phyloP scores from a whole-genome alignment of 2,797 vertebrate species.

The Rallus crepitans region DNA sequence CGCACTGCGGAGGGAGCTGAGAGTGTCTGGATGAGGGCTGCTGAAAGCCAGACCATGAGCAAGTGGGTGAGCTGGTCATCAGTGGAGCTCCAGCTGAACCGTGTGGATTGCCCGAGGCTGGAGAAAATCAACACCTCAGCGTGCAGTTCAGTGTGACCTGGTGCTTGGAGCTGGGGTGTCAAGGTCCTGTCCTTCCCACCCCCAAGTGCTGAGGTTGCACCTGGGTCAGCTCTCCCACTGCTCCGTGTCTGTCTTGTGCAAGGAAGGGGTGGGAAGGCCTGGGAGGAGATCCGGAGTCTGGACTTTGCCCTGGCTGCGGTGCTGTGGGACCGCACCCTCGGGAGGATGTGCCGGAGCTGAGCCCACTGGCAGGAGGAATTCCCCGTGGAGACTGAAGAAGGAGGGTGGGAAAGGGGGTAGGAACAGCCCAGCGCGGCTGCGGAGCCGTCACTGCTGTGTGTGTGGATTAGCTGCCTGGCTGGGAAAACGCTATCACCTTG shows the following conservation, averaged over 20 bases:
- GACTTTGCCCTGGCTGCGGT: fast-evolving
- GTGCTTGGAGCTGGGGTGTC: not conserved
- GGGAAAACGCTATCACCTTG: slow-evolving; percentile 45
- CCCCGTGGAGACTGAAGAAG: not conserved
- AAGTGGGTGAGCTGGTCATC: not conserved
- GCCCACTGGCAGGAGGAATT: not conserved
- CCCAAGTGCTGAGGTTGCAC: not conserved
- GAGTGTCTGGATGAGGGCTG: not conserved
- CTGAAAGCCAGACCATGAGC: not conserved
- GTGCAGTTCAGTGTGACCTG: not conserved
- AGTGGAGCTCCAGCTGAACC: not conserved
- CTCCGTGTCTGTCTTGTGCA: fast-evolving
- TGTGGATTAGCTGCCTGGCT: slow-evolving; percentile 27
- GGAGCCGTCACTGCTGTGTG: not conserved
- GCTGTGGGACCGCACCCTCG: not conserved
- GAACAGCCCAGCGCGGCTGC: not conserved
- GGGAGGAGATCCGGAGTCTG: not conserved
- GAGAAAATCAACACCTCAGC: fast-evolving
- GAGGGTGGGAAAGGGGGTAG: not conserved
- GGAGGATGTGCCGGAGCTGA: not conserved
- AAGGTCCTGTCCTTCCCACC: not conserved
- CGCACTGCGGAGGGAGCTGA: not conserved
- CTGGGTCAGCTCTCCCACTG: not conserved
- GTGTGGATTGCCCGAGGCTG: not conserved
- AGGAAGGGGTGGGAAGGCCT: not conserved